Conservation (phyloP, 2,888 invertebrate species). For the Mesoligia furuncula region DNA sequence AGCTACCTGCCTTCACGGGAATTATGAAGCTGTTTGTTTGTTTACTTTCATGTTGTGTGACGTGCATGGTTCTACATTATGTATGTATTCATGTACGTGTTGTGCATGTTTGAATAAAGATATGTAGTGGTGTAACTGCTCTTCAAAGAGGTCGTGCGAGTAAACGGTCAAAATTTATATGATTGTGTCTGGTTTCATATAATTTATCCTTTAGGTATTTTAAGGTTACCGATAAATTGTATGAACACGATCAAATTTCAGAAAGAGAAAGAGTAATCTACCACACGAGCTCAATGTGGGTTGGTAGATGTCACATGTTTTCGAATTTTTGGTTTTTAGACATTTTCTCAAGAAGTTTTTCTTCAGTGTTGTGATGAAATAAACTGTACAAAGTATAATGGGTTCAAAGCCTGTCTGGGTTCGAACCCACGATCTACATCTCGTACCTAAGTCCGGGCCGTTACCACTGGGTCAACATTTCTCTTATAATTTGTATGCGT, state of each 20-base stretch:
- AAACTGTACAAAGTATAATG: neutral
- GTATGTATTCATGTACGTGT: neutral
- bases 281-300: no score
- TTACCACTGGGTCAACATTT: neutral
- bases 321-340: no score
- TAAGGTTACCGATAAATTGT: neutral
- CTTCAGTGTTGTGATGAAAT: neutral
- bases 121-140: neutral
- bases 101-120: neutral
- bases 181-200: neutral
- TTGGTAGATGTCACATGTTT: no score
- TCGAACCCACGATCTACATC: neutral
- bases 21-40: slow-evolving; percentile 55
- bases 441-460: no score
- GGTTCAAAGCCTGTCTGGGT: neutral
- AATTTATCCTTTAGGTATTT: neutral
- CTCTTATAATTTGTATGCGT: neutral
- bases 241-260: no score
- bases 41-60: slow-evolving; percentile 24
- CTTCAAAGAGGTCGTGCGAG: neutral
- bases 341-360: no score
- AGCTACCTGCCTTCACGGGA: slow-evolving; percentile 47
- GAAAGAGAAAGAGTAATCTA: no score
- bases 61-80: neutral
- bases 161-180: neutral